Evolutionary conservation across 2,888 invertebrate genomes (phyloP).

Genomic region (Rhogogaster chlorosoma): DNA sequence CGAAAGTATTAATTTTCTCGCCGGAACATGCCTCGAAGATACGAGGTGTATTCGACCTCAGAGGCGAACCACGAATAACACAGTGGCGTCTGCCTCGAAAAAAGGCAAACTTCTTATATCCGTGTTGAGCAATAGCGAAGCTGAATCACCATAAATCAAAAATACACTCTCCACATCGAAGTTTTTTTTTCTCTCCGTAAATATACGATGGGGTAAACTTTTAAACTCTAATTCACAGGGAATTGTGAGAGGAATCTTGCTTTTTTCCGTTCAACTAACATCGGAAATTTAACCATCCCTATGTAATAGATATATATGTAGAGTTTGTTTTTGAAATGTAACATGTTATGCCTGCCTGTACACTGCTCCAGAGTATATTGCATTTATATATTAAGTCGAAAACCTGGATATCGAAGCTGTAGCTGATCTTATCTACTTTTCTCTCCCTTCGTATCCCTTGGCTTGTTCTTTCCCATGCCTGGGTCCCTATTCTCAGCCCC

Average conservation of each 20-base stretch:
- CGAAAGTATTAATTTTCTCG: slow-evolving; percentile 31
- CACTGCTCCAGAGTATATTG: slow-evolving; percentile 10
- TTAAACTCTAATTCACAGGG: neutral
- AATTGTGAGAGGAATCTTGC: neutral
- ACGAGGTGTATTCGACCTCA: slow-evolving; percentile 27
- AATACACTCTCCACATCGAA: slow-evolving; percentile 18
- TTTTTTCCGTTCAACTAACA: neutral
- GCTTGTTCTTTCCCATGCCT: neutral
- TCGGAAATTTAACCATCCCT: neutral
- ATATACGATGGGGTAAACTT: neutral
- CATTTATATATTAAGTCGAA: slow-evolving; percentile 35
- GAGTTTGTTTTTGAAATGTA: neutral
- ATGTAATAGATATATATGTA: too few relatives aligned
- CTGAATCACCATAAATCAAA: slow-evolving; percentile 9
- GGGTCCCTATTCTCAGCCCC: slow-evolving; percentile 37
- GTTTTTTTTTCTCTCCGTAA: neutral
- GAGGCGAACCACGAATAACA: slow-evolving; percentile 10
- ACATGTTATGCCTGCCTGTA: neutral
- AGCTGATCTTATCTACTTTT: slow-evolving; percentile 31
- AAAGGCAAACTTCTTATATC: slow-evolving; percentile 9
- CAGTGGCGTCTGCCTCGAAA: neutral
- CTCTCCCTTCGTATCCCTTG: neutral
- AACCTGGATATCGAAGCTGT: slow-evolving; percentile 35
- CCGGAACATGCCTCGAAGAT: slow-evolving; percentile 30
- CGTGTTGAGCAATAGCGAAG: neutral